Conservation (phyloP, 2,113 vertebrate genomes). For the Caloenas nicobarica region DNA sequence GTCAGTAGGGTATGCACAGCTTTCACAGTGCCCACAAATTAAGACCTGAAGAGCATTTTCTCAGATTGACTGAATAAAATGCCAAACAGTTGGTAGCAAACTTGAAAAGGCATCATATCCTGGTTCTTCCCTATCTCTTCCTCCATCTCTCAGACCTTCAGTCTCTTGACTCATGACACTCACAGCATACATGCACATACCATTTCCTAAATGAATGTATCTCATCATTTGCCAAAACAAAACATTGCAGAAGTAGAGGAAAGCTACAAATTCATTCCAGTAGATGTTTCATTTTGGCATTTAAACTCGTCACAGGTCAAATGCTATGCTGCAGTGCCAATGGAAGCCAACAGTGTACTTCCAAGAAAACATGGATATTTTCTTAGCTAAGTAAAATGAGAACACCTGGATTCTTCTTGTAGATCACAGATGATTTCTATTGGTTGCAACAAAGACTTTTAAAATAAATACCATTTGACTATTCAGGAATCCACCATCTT, state of each 20-base stretch:
- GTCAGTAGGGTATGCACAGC: background rate
- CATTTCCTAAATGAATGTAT: background rate
- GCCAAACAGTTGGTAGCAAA: background rate
- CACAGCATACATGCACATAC: background rate
- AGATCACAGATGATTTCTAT: background rate
- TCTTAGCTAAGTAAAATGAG: background rate
- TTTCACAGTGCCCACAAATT: background rate
- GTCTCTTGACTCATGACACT: background rate
- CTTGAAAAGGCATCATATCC: background rate
- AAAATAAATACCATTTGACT: background rate
- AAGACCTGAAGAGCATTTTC: background rate
- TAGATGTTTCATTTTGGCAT: background rate
- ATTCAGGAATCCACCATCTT: background rate
- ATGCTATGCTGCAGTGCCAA: accelerated
- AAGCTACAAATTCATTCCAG: background rate
- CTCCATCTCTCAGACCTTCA: background rate
- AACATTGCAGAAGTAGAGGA: background rate
- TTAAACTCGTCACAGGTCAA: background rate
- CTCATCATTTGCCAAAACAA: background rate
- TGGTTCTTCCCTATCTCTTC: background rate
- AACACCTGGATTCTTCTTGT: background rate
- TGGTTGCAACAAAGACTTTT: background rate
- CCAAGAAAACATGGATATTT: background rate
- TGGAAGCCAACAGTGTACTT: background rate
- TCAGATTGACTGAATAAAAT: background rate